phyloP scores from a whole-genome alignment of 2,113 vertebrate species.

The Menura novaehollandiae region DNA sequence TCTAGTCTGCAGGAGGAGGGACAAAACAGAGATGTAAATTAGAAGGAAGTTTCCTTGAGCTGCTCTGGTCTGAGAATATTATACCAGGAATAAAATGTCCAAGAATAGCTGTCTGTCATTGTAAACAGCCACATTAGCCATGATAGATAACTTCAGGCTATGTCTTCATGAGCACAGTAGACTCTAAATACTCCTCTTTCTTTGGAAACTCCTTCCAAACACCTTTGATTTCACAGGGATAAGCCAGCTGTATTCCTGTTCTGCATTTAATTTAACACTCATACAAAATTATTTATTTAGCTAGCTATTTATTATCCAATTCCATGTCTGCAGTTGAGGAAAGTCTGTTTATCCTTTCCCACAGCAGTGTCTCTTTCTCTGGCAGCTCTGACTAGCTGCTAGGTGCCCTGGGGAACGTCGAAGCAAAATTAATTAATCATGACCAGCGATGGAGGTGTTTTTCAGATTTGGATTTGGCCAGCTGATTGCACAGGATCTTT shows the following conservation, averaged over 20 bases:
- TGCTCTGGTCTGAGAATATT: background rate
- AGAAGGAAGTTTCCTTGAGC: background rate
- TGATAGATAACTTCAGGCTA: slow-evolving; percentile 15
- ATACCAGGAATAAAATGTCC: background rate
- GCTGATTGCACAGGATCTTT: background rate
- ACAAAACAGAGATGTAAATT: background rate
- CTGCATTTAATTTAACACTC: slow-evolving; percentile 23
- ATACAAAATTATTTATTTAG: background rate
- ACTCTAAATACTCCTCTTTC: background rate
- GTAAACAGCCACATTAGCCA: background rate
- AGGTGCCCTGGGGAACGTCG: slow-evolving; percentile 19
- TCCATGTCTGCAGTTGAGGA: background rate
- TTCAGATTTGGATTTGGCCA: slow-evolving; percentile 24
- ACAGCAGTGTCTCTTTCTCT: slow-evolving; percentile 13
- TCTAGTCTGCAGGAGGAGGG: background rate
- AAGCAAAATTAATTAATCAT: slow-evolving; percentile 59
- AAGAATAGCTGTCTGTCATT: background rate
- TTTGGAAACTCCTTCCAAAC: background rate
- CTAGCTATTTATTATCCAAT: slow-evolving; percentile 30
- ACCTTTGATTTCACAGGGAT: slow-evolving; percentile 17
- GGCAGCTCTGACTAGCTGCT: slow-evolving; percentile 17
- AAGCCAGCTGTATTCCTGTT: background rate
- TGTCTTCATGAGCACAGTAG: background rate
- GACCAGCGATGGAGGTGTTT: slow-evolving; percentile 39
- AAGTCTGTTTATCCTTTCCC: slow-evolving; percentile 22